Percentiles rank a stretch among this genome's conserved stretches.
Conservation (phyloP, 30 jellyfish, hydroid and myxozoan species). For the Hydractinia echinata region DNA sequence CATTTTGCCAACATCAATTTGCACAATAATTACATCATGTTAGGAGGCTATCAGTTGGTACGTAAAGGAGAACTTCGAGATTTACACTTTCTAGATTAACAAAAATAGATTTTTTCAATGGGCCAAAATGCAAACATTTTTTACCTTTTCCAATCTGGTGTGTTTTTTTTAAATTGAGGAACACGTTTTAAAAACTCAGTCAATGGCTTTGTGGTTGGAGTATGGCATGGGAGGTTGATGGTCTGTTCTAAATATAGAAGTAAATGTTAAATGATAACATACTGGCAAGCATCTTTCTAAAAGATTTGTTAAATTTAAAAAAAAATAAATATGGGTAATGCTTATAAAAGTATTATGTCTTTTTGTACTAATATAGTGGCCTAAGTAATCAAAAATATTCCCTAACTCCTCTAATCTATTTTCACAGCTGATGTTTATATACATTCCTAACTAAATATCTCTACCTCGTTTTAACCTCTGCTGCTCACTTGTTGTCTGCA, state of each 20-base stretch:
- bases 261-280: not conserved
- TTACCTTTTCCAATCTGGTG: too few species aligned
- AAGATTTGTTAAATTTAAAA: not conserved
- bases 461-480: conserved; percentile 62
- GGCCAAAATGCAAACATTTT: too few species aligned
- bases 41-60: too few species aligned
- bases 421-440: not conserved
- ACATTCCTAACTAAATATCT: not conserved
- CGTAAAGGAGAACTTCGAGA: too few species aligned
- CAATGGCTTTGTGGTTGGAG: conserved; percentile 44
- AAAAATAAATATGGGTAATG: not conserved
- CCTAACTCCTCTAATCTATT: not conserved
- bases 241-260: conserved; percentile 10
- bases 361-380: not conserved
- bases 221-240: conserved; percentile 46
- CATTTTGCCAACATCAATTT: not conserved
- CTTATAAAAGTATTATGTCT: not conserved
- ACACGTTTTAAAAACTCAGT: conserved; percentile 57
- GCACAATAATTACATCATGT: too few species aligned
- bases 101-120: too few species aligned
- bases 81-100: too few species aligned
- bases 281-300: too few species aligned
- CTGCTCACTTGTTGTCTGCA: conserved; percentile 57
- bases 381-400: too few species aligned
- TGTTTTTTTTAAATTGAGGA: conserved; percentile 27